Evolutionary conservation across 1,140 invertebrate species (phyloP), one percentile per base, ranked within the genome.

Genomic region (Diabrotica undecimpunctata): DNA sequence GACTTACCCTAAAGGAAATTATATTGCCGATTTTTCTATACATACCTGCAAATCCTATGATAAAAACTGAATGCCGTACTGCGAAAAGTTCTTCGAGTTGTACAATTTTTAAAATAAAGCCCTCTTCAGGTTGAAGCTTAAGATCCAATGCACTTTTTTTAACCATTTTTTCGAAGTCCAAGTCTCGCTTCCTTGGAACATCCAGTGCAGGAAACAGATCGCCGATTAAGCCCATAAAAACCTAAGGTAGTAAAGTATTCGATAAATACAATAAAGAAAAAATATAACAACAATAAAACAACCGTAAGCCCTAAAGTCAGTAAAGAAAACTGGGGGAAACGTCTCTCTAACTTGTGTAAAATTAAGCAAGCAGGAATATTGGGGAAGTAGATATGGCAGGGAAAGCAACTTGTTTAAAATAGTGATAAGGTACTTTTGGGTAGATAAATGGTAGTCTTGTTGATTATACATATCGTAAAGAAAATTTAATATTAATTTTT

Each of bases 21-120:
- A n/a, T n/a, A n/a, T 25, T 25, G 25, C 25, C 4, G 25, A 25
- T 2, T 25, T 25, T 25, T 25, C 25, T 25, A 1, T 25, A 25
- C 25, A 25, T 95, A 0, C 96, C 95, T n/a, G 95, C 90, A 76
- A 89, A 88, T 6, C 95, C 96, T 62, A 95, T 84, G 60, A 97
- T 91, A 77, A 98, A 97, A 3, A 98, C 95, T 0, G 95, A 97
- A 81, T 97, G 95, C 63, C 95, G 85, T 0, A 97, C 95, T 53
- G 93, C 92, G 75, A 97, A 89, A 38, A 97, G 78, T 80, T 97
- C 95, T 72, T 95, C 90, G 5, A 97, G 80, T 81, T 98, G 95
- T 0, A 97, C 93, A 67, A 97, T 87, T 81, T 91, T 91, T 62
- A 91, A 80, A 72, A 95, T 87, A 75, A 97, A 97, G 63, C 88